A percentile compares a stretch with the other conserved stretches of the same genome.
These are phyloP conservation scores for Meghimatium bilineatum DNA, from an alignment of 2,888 invertebrate species.

Conservation along the genomic window DNA sequence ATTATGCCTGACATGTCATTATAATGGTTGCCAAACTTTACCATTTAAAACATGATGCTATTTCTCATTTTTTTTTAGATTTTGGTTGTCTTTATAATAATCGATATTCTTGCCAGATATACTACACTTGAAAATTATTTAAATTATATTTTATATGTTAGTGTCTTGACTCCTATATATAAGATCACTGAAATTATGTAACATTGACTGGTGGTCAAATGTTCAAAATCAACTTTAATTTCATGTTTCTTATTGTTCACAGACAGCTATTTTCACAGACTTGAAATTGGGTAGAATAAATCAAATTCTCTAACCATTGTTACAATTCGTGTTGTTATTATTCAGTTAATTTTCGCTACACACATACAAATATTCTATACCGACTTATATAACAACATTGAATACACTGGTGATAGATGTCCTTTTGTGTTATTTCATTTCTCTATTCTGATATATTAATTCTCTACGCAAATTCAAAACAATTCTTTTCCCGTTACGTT, in stretches of 20 bases:
- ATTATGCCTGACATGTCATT: no score
- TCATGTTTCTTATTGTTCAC: no score
- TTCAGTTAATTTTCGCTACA: no score
- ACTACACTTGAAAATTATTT: background rate
- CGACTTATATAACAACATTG: background rate
- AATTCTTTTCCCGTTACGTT: no score
- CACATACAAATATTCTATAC: background rate
- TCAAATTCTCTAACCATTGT: background rate
- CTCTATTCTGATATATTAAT: background rate
- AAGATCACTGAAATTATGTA: background rate
- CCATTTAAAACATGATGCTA: background rate
- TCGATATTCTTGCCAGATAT: background rate
- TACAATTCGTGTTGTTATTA: background rate
- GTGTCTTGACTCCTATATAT: background rate
- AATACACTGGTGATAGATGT: background rate
- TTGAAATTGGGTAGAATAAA: background rate
- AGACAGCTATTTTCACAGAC: background rate
- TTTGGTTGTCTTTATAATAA: background rate
- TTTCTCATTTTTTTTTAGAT: background rate
- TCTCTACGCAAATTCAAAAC: background rate
- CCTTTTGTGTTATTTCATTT: background rate
- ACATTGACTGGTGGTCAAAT: background rate
- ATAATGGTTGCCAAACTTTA: no score
- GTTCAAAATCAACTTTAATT: background rate
- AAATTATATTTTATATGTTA: background rate